phyloP scores from a whole-genome alignment of 2,113 vertebrate species.

The Oryctolagus cuniculus region DNA sequence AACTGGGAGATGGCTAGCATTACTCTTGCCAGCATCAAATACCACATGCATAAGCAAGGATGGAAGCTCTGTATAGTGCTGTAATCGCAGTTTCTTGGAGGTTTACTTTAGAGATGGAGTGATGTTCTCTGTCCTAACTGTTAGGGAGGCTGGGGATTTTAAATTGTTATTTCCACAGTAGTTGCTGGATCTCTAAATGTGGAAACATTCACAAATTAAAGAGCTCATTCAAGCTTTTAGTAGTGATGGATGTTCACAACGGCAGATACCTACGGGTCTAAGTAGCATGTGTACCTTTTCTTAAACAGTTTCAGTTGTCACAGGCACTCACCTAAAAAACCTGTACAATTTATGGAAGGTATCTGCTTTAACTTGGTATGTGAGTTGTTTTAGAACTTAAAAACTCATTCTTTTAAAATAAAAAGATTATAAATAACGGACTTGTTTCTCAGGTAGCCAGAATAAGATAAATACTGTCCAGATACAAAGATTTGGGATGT shows the following conservation, averaged over 20 bases:
- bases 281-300: background rate
- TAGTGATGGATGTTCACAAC: background rate
- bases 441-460: background rate
- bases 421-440: background rate
- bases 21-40: background rate
- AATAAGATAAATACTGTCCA: slow-evolving; percentile 8
- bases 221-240: background rate
- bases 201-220: slow-evolving; percentile 26
- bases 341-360: background rate
- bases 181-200: background rate
- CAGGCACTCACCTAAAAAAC: background rate
- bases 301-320: background rate
- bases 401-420: background rate
- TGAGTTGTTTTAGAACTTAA: slow-evolving; percentile 24
- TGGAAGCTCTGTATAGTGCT: background rate
- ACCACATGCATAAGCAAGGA: background rate
- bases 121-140: background rate
- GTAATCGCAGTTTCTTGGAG: background rate
- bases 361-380: slow-evolving; percentile 15
- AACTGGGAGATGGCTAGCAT: background rate
- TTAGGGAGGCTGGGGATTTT: slow-evolving; percentile 1
- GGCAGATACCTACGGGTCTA: background rate
- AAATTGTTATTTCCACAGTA: slow-evolving; percentile 16
- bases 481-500: background rate
- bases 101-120: background rate